Base-by-base conservation (phyloP, 2,888 invertebrate genomes). In the Neoascia interrupta region DNA sequence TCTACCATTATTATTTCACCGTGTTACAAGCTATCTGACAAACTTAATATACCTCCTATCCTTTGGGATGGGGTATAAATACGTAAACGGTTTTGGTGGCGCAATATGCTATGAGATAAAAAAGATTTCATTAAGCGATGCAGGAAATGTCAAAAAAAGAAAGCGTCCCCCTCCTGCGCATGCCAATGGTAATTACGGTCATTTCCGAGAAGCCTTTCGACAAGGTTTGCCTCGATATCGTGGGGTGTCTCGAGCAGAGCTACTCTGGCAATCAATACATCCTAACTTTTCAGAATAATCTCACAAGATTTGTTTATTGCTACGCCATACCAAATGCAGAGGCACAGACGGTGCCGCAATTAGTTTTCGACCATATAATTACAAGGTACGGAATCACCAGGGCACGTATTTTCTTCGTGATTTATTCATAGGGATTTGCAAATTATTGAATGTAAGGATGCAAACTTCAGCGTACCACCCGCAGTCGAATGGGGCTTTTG, bases 121-220 rank as follows among this genome's bases (percentile, higher is more conserved):
- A 21, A 21, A 21, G n/a, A 11, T 3, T n/a, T 21, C n/a, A 43
- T 43, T 21, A 43, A 21, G 11, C 5, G 6, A n/a, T 43, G 43
- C 23, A 43, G n/a, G 23, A 21, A 43, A 21, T 43, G 21, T 21
- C 43, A 43, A n/a, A 43, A n/a, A 3, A 43, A 26, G 45, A 51
- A 51, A 51, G 19, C 51, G 10, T 19, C 19, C 51, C 34, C 1
- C 1, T 13, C 1, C 1, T 11, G 19, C 5, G 36, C 10, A 36
- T 36, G 36, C 51, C 51, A 18, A 51, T 51, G 34, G 11, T 36
- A 5, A 51, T 51, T 10, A 51, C 31, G 1, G 49, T 31, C 10
- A 49, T 34, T 21, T 28, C 49, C n/a, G 34, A 49, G 10, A 18
- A 34, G 16, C 49, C 49, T 31, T 49, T 49, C 18, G 49, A 49